A percentile compares a stretch with the other conserved stretches of the same genome.
phyloP scores from a whole-genome alignment of 2,797 vertebrate species.

The Sparus aurata region DNA sequence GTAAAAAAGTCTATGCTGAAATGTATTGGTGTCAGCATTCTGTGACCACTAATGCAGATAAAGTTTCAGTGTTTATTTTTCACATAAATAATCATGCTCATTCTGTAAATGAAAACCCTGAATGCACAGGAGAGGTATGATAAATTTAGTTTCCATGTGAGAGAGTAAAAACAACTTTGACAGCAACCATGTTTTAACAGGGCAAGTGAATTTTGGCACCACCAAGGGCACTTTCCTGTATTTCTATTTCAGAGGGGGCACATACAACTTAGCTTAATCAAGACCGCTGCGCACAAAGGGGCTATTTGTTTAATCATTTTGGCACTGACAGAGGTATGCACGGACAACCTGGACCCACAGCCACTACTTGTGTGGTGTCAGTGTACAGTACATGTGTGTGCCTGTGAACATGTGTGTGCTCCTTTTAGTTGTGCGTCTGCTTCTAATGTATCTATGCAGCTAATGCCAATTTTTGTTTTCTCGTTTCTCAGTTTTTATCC shows the following conservation, averaged over 20 bases:
- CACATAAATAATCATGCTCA: constrained; percentile 70
- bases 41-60: constrained; percentile 72
- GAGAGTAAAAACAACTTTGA: constrained; percentile 79
- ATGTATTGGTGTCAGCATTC: constrained; percentile 66
- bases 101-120: constrained; percentile 35
- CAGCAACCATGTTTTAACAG: constrained; percentile 76
- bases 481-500: not conserved
- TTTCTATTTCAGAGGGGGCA: constrained; percentile 73
- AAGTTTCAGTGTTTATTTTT: constrained; percentile 76
- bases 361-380: constrained; percentile 66
- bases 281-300: constrained; percentile 79
- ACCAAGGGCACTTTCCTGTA: constrained; percentile 73
- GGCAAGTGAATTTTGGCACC: constrained; percentile 79
- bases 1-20: constrained; percentile 50
- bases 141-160: constrained; percentile 80
- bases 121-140: constrained; percentile 64
- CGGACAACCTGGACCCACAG: constrained; percentile 71
- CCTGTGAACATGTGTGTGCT: constrained; percentile 10
- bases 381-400: constrained; percentile 38
- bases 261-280: constrained; percentile 80
- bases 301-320: constrained; percentile 84
- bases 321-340: constrained; percentile 70
- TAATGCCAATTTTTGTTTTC: not conserved
- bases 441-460: not conserved
- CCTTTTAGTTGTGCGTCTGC: constrained; percentile 17